Conservation (phyloP, 2,888 invertebrate species). For the Lumbricus terrestris region DNA sequence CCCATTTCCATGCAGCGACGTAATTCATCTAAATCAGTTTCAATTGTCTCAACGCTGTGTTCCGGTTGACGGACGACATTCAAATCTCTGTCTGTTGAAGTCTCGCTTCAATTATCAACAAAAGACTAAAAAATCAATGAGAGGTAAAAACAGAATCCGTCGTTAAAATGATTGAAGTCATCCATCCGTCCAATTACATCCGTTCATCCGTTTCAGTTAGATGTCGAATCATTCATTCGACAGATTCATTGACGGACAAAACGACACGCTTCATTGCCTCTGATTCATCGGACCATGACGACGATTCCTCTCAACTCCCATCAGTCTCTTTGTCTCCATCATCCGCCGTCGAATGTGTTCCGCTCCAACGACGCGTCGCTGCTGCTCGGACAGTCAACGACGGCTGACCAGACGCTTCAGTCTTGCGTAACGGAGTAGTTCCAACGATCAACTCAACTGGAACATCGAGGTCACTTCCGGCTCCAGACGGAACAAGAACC, state of each 20-base stretch:
- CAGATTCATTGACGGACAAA: background rate
- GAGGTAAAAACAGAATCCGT: no score
- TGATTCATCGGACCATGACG: background rate
- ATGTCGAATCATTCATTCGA: background rate
- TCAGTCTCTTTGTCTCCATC: background rate
- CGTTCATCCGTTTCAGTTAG: no score
- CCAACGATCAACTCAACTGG: constrained; percentile 51
- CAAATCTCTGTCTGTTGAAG: no score
- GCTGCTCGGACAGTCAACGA: background rate
- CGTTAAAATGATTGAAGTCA: no score
- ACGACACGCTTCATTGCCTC: background rate
- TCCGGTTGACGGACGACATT: no score
- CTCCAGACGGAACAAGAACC: constrained; percentile 47
- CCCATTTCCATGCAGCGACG: no score
- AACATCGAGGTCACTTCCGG: constrained; percentile 47
- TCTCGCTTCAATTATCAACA: no score
- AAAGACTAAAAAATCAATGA: no score
- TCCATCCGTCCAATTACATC: no score
- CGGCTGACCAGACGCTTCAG: constrained; percentile 4
- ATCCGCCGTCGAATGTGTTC: background rate
- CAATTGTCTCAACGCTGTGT: no score
- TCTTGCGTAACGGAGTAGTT: constrained; percentile 45
- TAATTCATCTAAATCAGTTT: no score
- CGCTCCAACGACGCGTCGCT: constrained; percentile 5
- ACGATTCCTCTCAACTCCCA: background rate